These are phyloP conservation scores for Pteropus alecto DNA, from an alignment of 2,113 vertebrate species.

Conservation along the genomic window DNA sequence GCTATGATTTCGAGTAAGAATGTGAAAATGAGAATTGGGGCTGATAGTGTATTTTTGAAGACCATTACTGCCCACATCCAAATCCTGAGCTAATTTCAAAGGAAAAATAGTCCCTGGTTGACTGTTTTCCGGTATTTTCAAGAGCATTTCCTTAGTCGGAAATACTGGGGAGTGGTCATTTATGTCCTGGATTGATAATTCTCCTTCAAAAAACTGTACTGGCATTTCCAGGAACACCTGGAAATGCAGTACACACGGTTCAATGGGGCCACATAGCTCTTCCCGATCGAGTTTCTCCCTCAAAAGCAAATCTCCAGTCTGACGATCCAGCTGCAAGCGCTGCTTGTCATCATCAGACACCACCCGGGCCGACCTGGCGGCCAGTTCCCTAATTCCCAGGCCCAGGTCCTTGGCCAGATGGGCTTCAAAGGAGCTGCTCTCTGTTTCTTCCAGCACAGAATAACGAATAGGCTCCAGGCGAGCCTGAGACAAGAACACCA, in stretches of 20 bases:
- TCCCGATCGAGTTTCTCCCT: slow-evolving; percentile 78
- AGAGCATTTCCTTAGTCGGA: slow-evolving; percentile 77
- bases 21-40: slow-evolving; percentile 80
- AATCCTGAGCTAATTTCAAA: slow-evolving; percentile 80
- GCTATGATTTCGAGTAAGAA: slow-evolving; percentile 57
- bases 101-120: slow-evolving; percentile 71
- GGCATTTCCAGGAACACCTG: slow-evolving; percentile 85
- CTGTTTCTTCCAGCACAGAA: slow-evolving; percentile 85
- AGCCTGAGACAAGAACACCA: slow-evolving; percentile 50
- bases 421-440: slow-evolving; percentile 67
- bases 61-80: slow-evolving; percentile 84
- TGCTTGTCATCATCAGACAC: slow-evolving; percentile 81
- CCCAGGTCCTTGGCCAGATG: slow-evolving; percentile 85
- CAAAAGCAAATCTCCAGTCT: slow-evolving; percentile 79
- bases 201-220: slow-evolving; percentile 83
- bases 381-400: slow-evolving; percentile 82
- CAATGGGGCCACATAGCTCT: slow-evolving; percentile 79
- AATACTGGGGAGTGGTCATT: slow-evolving; percentile 88
- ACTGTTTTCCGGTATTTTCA: slow-evolving; percentile 80
- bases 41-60: slow-evolving; percentile 81
- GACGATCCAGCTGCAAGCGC: slow-evolving; percentile 59
- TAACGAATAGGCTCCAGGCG: slow-evolving; percentile 80
- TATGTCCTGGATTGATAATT: slow-evolving; percentile 83
- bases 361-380: slow-evolving; percentile 81
- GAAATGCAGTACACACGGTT: slow-evolving; percentile 81